A percentile compares a stretch with the other conserved stretches of the same genome.
Evolutionary conservation across 2,888 invertebrate genomes (phyloP).

Genomic region (Ethmia dodecea): DNA sequence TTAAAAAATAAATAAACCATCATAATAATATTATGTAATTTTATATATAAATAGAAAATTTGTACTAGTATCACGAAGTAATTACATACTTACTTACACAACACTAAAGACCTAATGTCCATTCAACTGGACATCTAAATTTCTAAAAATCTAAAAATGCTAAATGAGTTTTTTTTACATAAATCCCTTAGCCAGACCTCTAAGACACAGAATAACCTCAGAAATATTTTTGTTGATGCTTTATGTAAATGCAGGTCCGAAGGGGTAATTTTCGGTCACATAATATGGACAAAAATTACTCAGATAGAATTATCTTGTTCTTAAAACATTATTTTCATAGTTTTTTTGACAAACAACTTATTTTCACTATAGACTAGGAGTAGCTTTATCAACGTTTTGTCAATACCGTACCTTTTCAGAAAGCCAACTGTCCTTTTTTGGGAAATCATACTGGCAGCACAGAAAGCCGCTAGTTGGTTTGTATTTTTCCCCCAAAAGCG

Average conservation of each 20-base stretch:
- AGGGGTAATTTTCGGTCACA: no score
- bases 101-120: background rate
- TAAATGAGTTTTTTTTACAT: background rate
- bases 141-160: no score
- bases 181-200: background rate
- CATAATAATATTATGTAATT: background rate
- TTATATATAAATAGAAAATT: background rate
- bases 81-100: background rate
- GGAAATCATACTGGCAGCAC: no score
- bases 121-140: background rate
- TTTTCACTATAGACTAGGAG: no score
- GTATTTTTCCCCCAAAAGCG: no score
- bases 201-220: background rate
- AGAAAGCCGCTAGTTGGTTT: background rate
- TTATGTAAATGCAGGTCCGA: background rate
- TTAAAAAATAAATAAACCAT: background rate
- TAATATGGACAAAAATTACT: no score
- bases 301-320: no score
- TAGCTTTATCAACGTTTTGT: no score
- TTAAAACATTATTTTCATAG: no score
- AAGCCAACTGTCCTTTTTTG: no score
- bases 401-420: no score
- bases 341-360: no score
- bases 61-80: background rate
- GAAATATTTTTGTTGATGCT: background rate